Evolutionary conservation across 2,888 invertebrate genomes (phyloP), one percentile per base, ranked within the genome.

Genomic region (Caenorhabditis zanzibari): DNA sequence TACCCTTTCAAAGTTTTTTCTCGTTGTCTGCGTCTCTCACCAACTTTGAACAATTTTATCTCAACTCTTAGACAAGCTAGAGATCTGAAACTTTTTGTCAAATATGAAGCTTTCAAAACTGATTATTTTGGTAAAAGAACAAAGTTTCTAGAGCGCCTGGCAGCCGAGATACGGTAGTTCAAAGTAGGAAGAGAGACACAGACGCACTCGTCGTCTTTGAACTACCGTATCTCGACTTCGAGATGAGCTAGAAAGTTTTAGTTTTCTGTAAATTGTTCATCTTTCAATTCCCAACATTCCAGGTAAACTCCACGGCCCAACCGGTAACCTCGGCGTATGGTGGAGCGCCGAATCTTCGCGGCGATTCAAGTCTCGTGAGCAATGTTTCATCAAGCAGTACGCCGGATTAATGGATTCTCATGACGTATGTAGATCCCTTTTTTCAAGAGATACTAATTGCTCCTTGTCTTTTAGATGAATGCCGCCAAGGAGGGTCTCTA

Each of bases 251-350:
- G 47, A 14, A 28, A 41, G 2, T 4, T 41, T 10, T 41, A 14
- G 41, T 41, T 14, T 41, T 41, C 12, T 41, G 41, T 10, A 10
- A 14, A 19, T 3, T 49, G 22, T 19, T 49, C 5, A 49, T 19
- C 12, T 49, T 49, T 19, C 19, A 6, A 49, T n/a, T n/a, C n/a
- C n/a, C n/a, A n/a, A n/a, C n/a, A n/a, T n/a, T 84, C 56, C 75
- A 86, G 86, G 86, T 3, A 85, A 85, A 63, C 83, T 85, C 7
- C 86, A 86, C 63, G 86, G 86, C 2, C 84, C 86, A 10, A 84
- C 80, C 2, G 86, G 86, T 44, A 85, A 85, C 54, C 71, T 86
- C 10, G 85, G 84, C 19, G 41, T 35, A 14, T 85, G 82, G 82
- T 86, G 85, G 84, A 68, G 80, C 12, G 3, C 22, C 1, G 73